Base-by-base conservation (phyloP, 2,797 vertebrate species). In the Ispidina lecontei region DNA sequence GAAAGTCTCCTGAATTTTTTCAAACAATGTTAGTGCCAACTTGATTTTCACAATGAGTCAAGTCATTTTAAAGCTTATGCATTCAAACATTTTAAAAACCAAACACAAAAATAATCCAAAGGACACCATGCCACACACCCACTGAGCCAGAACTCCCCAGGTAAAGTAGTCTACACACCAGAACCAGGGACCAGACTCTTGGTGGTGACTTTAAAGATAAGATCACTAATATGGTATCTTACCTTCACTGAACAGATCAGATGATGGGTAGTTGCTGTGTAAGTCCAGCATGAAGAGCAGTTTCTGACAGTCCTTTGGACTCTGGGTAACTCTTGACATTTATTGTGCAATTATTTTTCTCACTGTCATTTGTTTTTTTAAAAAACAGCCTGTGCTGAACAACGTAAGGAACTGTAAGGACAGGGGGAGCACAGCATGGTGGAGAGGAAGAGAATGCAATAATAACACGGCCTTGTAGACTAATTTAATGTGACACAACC, bases 1-100 rank as follows among this genome's bases (percentile, higher is more conserved):
- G 83, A 96, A 95, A 94, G 47, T 82, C 91, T 95, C 91, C 85
- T 70, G 94, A 89, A 95, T 88, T 92, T 92, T 73, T 73, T 65
- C 55, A 78, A 93, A 93, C 84, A 90, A 64, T 39, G 44, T 89
- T 85, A 75, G 77, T 94, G 93, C 92, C 94, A 90, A 94, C 93
- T 95, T 65, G 43, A 71, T 87, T 87, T 87, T 35, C 70, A 62
- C 89, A 62, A 91, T 25, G 56, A 95, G 87, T 85, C 91, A 94
- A 91, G 80, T 91, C 68, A 90, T 71, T 96, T 85, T 81, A 84
- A 96, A 94, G 77, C 78, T 95, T 87, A 85, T 92, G 59, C 89
- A 89, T 90, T 69, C 68, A 84, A 95, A 94, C 41, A 84, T 84
- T 86, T 76, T 76, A 70, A 89, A 90, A 93, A 86, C 73, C 69